A percentile compares a stretch with the other conserved stretches of the same genome.
phyloP scores from a whole-genome alignment of 30 jellyfish, hydroid and myxozoan genomes.

The Aurelia coerulea region DNA sequence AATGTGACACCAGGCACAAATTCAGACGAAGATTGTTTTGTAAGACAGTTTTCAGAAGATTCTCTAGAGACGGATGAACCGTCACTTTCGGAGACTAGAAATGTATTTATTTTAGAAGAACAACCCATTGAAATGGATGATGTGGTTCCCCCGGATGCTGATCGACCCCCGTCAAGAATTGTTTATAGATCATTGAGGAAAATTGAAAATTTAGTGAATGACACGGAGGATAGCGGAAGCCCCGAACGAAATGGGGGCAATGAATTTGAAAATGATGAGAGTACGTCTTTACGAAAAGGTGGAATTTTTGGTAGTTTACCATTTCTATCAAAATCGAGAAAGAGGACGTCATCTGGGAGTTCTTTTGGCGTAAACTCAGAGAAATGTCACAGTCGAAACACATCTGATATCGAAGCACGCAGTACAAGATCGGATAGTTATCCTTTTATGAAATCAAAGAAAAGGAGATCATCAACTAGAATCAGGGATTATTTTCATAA shows the following conservation, averaged over 20 bases:
- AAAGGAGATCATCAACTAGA: slow-evolving; percentile 3
- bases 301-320: too few species aligned
- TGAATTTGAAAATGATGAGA: too few species aligned
- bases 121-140: neutral
- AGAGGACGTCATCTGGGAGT: neutral
- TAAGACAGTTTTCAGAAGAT: slow-evolving; percentile 48
- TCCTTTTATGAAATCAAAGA: neutral
- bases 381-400: neutral
- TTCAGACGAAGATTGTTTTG: neutral
- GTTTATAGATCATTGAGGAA: slow-evolving; percentile 55
- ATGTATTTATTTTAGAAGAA: neutral
- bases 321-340: neutral
- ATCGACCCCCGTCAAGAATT: slow-evolving; percentile 29
- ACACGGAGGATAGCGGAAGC: neutral
- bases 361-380: neutral
- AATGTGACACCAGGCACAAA: neutral
- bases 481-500: slow-evolving; percentile 51
- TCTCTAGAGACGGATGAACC: slow-evolving; percentile 29
- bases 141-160: neutral
- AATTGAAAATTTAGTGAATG: slow-evolving; percentile 6
- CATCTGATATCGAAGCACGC: neutral
- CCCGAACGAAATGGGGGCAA: too few species aligned
- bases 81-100: neutral
- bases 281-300: too few species aligned
- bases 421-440: slow-evolving; percentile 1